Evolutionary conservation across 1,140 invertebrate species (phyloP).

Genomic region (Heliconius hermathena): DNA sequence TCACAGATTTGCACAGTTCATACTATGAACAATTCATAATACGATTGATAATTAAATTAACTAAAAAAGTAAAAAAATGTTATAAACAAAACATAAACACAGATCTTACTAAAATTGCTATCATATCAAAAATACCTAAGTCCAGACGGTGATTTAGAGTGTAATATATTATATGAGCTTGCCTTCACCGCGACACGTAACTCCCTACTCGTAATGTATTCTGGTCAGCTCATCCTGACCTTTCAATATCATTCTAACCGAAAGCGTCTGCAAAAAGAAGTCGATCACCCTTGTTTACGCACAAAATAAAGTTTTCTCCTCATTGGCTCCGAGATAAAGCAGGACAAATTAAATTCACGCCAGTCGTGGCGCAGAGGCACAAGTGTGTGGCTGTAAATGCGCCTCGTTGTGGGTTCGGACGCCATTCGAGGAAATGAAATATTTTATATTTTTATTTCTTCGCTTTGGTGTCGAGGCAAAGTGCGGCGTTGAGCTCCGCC

Average conservation of each 20-base stretch:
- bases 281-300: slow-evolving; percentile 75
- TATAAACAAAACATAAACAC: background rate
- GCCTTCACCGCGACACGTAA: slow-evolving; percentile 9
- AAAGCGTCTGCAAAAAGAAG: slow-evolving; percentile 39
- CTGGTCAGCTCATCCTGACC: slow-evolving; percentile 62
- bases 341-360: slow-evolving; percentile 38
- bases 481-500: too few relatives aligned
- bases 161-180: background rate
- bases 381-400: too few relatives aligned
- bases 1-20: too few relatives aligned
- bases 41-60: too few relatives aligned
- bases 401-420: too few relatives aligned
- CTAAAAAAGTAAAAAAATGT: too few relatives aligned
- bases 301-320: slow-evolving; percentile 79
- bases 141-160: background rate
- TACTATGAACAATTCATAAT: too few relatives aligned
- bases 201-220: slow-evolving; percentile 63
- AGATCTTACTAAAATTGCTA: background rate
- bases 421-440: too few relatives aligned
- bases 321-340: slow-evolving; percentile 72
- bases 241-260: slow-evolving; percentile 69
- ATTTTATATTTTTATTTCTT: too few relatives aligned
- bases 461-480: too few relatives aligned
- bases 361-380: too few relatives aligned
- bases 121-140: background rate